Evolutionary conservation across 1,140 invertebrate genomes (phyloP).

Genomic region (Heterodera schachtii): DNA sequence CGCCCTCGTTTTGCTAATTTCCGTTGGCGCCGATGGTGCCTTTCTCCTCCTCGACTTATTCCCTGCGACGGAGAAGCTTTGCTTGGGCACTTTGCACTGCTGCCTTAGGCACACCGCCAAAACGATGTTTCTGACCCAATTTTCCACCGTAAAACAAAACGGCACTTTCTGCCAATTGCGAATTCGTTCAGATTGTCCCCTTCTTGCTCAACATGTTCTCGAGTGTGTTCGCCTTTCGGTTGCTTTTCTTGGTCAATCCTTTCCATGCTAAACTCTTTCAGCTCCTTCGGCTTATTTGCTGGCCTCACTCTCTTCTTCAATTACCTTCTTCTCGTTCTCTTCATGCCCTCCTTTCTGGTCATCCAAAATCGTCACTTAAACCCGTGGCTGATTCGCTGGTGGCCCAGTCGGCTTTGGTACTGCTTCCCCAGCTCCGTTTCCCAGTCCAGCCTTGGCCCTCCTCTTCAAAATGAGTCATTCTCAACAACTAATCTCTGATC

Average conservation of each 20-base stretch:
- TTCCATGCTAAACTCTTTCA: slow-evolving; percentile 28
- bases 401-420: slow-evolving; percentile 31
- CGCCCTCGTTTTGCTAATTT: slow-evolving; percentile 60
- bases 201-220: slow-evolving; percentile 62
- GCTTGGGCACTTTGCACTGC: slow-evolving; percentile 40
- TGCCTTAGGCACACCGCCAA: slow-evolving; percentile 48
- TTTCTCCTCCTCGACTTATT: slow-evolving; percentile 57
- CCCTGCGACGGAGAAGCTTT: slow-evolving; percentile 45
- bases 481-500: background rate
- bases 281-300: slow-evolving; percentile 63
- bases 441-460: background rate
- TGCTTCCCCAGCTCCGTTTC: slow-evolving; percentile 25
- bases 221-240: slow-evolving; percentile 62
- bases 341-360: slow-evolving; percentile 58
- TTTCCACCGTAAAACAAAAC: slow-evolving; percentile 48
- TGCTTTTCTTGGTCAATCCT: slow-evolving; percentile 1
- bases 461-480: background rate
- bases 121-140: slow-evolving; percentile 65
- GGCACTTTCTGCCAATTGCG: slow-evolving; percentile 26
- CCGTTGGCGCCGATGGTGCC: slow-evolving; percentile 63
- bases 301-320: slow-evolving; percentile 61
- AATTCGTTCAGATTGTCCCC: slow-evolving; percentile 52
- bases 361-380: slow-evolving; percentile 50
- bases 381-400: slow-evolving; percentile 33
- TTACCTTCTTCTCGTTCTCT: slow-evolving; percentile 61